A percentile compares a stretch with the other conserved stretches of the same genome.
These are phyloP conservation scores for Aurelia aurita complex sp. Pacific DNA, from an alignment of 30 jellyfish, hydroid and myxozoan genomes.

Conservation along the genomic window DNA sequence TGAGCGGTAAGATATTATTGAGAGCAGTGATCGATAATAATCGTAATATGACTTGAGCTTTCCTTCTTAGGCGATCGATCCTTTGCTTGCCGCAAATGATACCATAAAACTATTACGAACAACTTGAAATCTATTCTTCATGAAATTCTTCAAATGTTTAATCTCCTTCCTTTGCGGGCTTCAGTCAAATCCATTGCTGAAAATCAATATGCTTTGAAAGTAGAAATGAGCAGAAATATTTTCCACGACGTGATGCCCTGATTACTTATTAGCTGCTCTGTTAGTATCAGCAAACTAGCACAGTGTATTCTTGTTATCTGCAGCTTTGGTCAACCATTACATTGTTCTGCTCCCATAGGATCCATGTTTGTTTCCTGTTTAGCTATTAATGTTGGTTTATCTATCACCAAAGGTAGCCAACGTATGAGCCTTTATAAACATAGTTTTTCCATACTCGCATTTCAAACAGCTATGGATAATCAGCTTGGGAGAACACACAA, in stretches of 20 bases:
- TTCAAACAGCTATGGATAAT: too few species aligned
- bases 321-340: constrained; percentile 39
- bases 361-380: constrained; percentile 9
- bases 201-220: constrained; percentile 2
- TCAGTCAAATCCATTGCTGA: not conserved
- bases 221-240: constrained; percentile 18
- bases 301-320: constrained; percentile 37
- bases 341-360: constrained; percentile 27
- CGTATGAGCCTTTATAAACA: too few species aligned
- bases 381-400: not conserved
- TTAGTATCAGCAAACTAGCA: constrained; percentile 18
- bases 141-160: constrained; percentile 17
- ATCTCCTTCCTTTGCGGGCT: not conserved
- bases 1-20: not conserved
- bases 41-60: not conserved
- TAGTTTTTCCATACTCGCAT: too few species aligned
- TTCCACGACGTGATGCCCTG: constrained; percentile 21
- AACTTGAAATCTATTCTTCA: constrained; percentile 23
- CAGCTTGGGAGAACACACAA: too few species aligned
- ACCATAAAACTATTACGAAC: not conserved
- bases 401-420: too few species aligned
- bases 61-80: not conserved
- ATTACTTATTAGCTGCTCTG: constrained; percentile 15
- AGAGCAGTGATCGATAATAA: not conserved
- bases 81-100: constrained; percentile 21